Evolutionary conservation across 2,797 vertebrate species (phyloP), one percentile per base, ranked within the genome.

Genomic region (Masticophis lateralis): DNA sequence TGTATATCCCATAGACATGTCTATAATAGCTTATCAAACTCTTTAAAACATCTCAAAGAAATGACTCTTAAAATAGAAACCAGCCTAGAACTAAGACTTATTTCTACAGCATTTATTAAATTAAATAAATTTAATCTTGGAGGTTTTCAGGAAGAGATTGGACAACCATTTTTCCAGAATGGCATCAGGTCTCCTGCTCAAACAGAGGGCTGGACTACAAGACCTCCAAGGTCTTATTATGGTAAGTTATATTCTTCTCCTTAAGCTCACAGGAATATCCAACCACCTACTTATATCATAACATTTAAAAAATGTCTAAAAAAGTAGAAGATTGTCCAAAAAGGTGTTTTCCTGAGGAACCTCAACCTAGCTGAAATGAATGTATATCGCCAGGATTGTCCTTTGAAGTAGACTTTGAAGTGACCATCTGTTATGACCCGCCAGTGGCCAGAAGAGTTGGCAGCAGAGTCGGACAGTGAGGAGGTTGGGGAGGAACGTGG

Each of bases 381-480:
- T 1, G 9, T 55, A 2, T 53, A 51, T 5, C 9, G 2, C 57
- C 55, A 37, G 18, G 87, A 12, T 56, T 22, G 5, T 10, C n/a
- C 22, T 53, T 53, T 53, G 51, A 53, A 53, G 51, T 88, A 28
- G 13, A 53, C 55, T 20, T 9, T 32, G 25, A 63, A 63, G 61
- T 66, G 27, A 66, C 11, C 28, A 28, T 28, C 63, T 53, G 51
- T 53, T 53, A 0, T 53, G 51, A 9, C 1, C 51, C 9, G 1
- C 51, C 9, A 10, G 9, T 2, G 9, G 9, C 0, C 51, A 53
- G 51, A 9, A 1, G 51, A 53, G 1, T 8, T 53, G 9, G 51
- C 51, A 53, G 1, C 8, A 53, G 51, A 53, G 9, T 53, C 0
- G 51, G 51, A 53, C 51, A 53, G 51, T 53, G 51, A 53, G 51